Percentiles rank a stretch among this genome's conserved stretches.
These are phyloP conservation scores for Ligdia adustata DNA, from an alignment of 2,888 invertebrate genomes.

Conservation along the genomic window DNA sequence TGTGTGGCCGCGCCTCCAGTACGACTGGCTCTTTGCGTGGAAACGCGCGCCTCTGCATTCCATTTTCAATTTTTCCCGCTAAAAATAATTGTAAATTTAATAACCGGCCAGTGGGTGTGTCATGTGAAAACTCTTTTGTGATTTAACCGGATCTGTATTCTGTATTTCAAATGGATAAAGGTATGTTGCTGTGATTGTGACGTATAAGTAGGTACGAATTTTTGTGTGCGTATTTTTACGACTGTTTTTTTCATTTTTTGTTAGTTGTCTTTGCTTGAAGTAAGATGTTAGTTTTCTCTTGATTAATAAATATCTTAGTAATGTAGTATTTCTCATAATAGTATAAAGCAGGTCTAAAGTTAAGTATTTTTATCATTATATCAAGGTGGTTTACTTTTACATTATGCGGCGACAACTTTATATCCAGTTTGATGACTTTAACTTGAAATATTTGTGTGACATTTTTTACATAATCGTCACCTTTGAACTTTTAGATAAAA, in stretches of 20 bases:
- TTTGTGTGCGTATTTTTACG: neutral
- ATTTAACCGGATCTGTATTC: slow-evolving; percentile 18
- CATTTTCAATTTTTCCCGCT: slow-evolving; percentile 41
- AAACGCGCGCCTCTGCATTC: slow-evolving; percentile 44
- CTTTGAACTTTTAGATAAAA: too few relatives aligned
- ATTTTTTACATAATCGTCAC: too few relatives aligned
- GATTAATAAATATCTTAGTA: too few relatives aligned
- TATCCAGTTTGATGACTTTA: neutral
- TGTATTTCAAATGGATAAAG: slow-evolving; percentile 44
- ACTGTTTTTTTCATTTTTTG: neutral
- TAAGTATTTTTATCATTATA: slow-evolving; percentile 1
- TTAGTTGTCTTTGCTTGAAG: neutral
- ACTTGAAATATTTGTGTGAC: too few relatives aligned
- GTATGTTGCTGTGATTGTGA: slow-evolving; percentile 34
- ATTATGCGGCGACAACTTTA: neutral
- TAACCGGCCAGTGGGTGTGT: slow-evolving; percentile 33
- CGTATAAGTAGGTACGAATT: neutral
- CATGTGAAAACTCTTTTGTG: slow-evolving; percentile 20
- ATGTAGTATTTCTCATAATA: neutral
- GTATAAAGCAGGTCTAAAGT: neutral
- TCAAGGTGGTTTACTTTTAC: slow-evolving; percentile 34
- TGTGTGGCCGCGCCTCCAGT: slow-evolving; percentile 61
- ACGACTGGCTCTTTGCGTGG: slow-evolving; percentile 39
- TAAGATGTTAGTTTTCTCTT: too few relatives aligned
- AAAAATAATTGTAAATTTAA: slow-evolving; percentile 25